Conservation (phyloP, 1,140 invertebrate genomes). For the Papilio dardanus region DNA sequence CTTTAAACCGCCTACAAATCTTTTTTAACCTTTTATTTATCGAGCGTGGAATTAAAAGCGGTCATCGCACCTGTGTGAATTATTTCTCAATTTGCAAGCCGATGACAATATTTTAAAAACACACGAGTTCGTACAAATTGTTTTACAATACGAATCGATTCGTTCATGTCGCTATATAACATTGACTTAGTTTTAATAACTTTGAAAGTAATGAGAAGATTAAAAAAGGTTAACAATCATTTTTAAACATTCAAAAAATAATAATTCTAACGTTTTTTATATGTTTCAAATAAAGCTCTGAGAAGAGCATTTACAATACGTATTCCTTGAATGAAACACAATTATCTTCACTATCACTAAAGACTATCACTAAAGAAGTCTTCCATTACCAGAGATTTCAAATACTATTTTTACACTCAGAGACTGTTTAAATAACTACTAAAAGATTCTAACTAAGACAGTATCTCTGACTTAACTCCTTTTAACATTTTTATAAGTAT, state of each 20-base stretch:
- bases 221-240: background rate
- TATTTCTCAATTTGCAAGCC: slow-evolving; percentile 16
- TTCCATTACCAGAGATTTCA: background rate
- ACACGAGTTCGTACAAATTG: background rate
- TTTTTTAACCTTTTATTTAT: slow-evolving; percentile 9
- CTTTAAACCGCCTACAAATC: background rate
- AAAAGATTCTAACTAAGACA: background rate
- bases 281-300: background rate
- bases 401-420: background rate
- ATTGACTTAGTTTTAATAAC: background rate
- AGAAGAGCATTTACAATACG: background rate
- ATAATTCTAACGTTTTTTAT: background rate
- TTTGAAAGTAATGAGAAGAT: background rate
- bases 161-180: background rate
- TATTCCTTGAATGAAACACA: background rate
- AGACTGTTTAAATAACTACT: background rate
- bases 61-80: slow-evolving; percentile 10
- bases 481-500: background rate
- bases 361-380: too few relatives aligned
- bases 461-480: background rate
- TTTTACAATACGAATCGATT: background rate
- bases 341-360: too few relatives aligned
- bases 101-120: background rate
- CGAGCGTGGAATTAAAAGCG: slow-evolving; percentile 14
- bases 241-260: background rate